Percentiles rank a stretch among this genome's conserved stretches.
These are phyloP conservation scores for Clarias pachynema DNA, from an alignment of 2,797 vertebrate genomes.

Conservation along the genomic window DNA sequence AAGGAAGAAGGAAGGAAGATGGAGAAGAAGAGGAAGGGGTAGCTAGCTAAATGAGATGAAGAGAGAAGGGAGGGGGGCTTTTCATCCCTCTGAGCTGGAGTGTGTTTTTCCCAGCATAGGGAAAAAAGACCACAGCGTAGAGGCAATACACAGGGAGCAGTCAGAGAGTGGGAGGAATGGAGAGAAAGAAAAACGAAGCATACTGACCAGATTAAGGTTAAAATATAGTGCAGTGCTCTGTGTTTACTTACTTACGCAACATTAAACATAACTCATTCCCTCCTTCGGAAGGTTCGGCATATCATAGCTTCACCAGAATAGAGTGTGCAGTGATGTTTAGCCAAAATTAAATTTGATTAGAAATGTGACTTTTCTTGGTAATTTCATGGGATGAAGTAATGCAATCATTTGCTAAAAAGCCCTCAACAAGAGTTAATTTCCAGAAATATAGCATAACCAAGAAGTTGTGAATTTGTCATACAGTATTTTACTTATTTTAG, in stretches of 20 bases:
- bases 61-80: constrained; percentile 43
- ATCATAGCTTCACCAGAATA: constrained; percentile 13
- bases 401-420: neutral
- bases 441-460: neutral
- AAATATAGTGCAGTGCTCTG: constrained; percentile 30
- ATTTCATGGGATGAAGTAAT: neutral
- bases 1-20: constrained; percentile 54
- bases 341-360: neutral
- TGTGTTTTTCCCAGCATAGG: constrained; percentile 76
- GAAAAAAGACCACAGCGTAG: constrained; percentile 71
- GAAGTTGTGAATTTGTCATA: neutral
- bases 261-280: constrained; percentile 16
- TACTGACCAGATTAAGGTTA: constrained; percentile 33
- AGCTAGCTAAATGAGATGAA: neutral
- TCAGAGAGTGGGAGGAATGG: constrained; percentile 39
- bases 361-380: neutral
- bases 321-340: constrained; percentile 10
- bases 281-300: constrained; percentile 6
- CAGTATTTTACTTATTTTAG: neutral
- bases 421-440: neutral
- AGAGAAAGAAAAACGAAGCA: constrained; percentile 46
- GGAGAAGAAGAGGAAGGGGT: constrained; percentile 55
- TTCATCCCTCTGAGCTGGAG: constrained; percentile 48
- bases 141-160: constrained; percentile 55
- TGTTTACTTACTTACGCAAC: constrained; percentile 24